Conservation (phyloP, 37 sponge, comb jelly and placozoan genomes). For the Halichondria panicea region DNA sequence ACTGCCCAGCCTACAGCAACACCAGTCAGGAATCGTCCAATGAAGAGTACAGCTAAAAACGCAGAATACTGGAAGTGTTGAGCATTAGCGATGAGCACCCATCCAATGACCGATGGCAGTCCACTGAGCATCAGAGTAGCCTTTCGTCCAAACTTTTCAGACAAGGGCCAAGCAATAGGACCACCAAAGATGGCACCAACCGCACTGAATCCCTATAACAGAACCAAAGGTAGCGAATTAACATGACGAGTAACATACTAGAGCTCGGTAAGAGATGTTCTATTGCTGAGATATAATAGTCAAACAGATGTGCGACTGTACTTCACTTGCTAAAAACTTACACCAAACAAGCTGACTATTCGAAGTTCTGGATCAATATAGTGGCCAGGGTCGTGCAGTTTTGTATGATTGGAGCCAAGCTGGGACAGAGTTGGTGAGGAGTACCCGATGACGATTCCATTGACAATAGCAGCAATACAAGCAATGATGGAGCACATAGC, state of each 20-base stretch:
- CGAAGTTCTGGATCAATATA: no score
- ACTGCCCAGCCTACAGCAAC: constrained; percentile 43
- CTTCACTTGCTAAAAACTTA: neutral
- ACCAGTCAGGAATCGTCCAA: constrained; percentile 55
- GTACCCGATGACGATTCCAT: constrained; percentile 28
- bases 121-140: constrained; percentile 16
- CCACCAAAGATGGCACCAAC: constrained; percentile 51
- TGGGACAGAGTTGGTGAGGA: constrained; percentile 22
- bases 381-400: neutral
- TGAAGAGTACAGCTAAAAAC: constrained; percentile 20
- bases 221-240: neutral
- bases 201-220: constrained; percentile 16
- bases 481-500: constrained; percentile 19
- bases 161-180: constrained; percentile 22
- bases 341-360: constrained; percentile 27
- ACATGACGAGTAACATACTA: neutral
- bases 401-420: neutral
- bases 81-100: constrained; percentile 25
- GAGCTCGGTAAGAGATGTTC: neutral
- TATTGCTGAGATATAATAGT: neutral
- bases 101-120: constrained; percentile 20
- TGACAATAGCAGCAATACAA: constrained; percentile 9
- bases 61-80: neutral
- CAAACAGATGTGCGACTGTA: neutral
- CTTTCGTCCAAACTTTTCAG: constrained; percentile 42